Evolutionary conservation across 2,888 invertebrate genomes (phyloP).

Genomic region (Tenodera sinensis): DNA sequence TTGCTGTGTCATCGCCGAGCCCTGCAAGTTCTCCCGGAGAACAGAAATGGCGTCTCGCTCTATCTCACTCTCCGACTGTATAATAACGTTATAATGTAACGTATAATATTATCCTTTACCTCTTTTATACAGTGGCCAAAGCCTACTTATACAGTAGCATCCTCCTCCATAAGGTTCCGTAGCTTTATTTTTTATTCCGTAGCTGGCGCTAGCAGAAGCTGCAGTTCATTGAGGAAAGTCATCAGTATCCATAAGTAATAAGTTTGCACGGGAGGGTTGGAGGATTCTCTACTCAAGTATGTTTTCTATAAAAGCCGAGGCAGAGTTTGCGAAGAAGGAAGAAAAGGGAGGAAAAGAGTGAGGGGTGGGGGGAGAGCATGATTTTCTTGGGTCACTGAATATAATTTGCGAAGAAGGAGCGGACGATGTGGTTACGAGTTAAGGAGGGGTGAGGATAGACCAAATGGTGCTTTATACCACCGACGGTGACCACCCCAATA

Average conservation of each 20-base stretch:
- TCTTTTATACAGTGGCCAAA: conserved; percentile 19
- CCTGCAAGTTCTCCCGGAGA: not conserved
- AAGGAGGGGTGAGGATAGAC: conserved; percentile 15
- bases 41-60: conserved; percentile 27
- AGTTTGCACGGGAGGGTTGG: conserved; percentile 36
- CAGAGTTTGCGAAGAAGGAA: conserved; percentile 36
- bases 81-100: conserved; percentile 33
- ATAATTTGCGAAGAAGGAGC: conserved; percentile 19
- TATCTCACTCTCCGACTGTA: conserved; percentile 17
- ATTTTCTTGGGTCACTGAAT: conserved; percentile 29
- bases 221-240: conserved; percentile 33
- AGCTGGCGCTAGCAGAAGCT: conserved; percentile 9
- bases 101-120: conserved; percentile 31
- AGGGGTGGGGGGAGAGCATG: conserved; percentile 26
- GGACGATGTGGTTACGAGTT: conserved; percentile 26
- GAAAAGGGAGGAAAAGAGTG: conserved; percentile 38
- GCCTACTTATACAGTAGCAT: conserved; percentile 20
- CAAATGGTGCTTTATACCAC: not conserved
- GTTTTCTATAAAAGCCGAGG: conserved; percentile 22
- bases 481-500: not conserved
- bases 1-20: not conserved
- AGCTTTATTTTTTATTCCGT: conserved; percentile 10
- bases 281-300: conserved; percentile 33
- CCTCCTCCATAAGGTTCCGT: conserved; percentile 17
- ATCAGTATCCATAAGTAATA: conserved; percentile 37